These are phyloP conservation scores for Phaenicophaeus curvirostris DNA, from an alignment of 2,797 vertebrate genomes.

Conservation along the genomic window DNA sequence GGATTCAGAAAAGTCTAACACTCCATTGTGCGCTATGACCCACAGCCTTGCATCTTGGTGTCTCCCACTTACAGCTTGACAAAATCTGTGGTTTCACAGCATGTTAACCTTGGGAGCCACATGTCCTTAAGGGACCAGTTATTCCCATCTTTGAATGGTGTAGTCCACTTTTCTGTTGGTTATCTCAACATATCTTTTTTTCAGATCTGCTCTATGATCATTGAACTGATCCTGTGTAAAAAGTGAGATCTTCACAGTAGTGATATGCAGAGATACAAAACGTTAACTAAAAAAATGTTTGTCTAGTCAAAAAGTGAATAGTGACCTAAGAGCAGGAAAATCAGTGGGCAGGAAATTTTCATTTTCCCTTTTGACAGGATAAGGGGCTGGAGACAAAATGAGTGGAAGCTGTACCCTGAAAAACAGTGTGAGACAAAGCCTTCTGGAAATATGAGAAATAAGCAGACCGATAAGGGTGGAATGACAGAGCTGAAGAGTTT, in stretches of 20 bases:
- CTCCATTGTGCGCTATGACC: fast-evolving
- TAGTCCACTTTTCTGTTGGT: not conserved
- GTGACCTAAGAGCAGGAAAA: not conserved
- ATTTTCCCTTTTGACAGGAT: not conserved
- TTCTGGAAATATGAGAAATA: slow-evolving; percentile 11
- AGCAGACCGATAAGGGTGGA: not conserved
- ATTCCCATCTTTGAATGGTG: not conserved
- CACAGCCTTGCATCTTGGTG: not conserved
- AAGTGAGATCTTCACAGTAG: not conserved
- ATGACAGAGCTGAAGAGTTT: slow-evolving; percentile 19
- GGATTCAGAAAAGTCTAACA: not conserved
- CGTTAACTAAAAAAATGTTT: not conserved
- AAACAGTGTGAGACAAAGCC: not conserved
- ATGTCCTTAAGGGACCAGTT: not conserved
- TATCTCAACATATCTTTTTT: not conserved
- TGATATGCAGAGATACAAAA: not conserved
- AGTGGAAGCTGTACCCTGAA: not conserved
- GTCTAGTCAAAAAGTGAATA: not conserved
- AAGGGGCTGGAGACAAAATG: not conserved
- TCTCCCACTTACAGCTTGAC: not conserved
- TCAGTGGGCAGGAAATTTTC: not conserved
- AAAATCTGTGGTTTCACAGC: not conserved
- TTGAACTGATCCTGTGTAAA: not conserved
- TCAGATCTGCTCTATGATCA: not conserved
- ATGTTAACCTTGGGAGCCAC: not conserved